A percentile compares a stretch with the other conserved stretches of the same genome.
Conservation (phyloP, 1,140 invertebrate species). For the Drosophila gunungcola region DNA sequence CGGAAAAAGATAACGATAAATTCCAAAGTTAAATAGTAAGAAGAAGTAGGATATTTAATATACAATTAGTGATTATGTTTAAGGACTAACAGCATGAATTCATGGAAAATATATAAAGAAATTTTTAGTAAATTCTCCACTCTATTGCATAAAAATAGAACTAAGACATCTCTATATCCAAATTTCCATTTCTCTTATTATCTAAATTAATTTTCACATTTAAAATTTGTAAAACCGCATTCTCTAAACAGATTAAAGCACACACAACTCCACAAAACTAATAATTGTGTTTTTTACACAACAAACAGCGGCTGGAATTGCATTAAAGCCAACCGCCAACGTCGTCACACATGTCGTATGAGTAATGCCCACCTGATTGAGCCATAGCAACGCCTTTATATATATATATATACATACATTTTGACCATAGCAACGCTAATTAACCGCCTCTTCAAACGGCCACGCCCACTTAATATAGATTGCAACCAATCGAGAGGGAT, state of each 20-base stretch:
- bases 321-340: conserved; percentile 38
- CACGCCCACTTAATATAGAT: conserved; percentile 53
- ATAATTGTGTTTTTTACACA: not conserved
- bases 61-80: not conserved
- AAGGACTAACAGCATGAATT: not conserved
- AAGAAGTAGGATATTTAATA: no score
- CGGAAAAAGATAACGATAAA: not conserved
- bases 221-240: not conserved
- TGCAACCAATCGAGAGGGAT: conserved; percentile 16
- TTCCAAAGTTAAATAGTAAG: not conserved
- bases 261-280: conserved; percentile 1
- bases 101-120: no score
- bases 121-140: no score
- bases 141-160: no score
- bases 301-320: conserved; percentile 10
- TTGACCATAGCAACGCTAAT: conserved; percentile 53
- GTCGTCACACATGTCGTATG: conserved; percentile 54
- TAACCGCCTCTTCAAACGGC: conserved; percentile 54
- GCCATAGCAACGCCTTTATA: conserved; percentile 10
- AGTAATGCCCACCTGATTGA: conserved; percentile 41
- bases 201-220: no score
- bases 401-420: not conserved
- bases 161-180: no score
- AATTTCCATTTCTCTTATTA: no score
- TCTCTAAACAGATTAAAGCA: conserved; percentile 2